Base-by-base conservation (phyloP, 2,113 vertebrate genomes). In the Sarotherodon lohbergeri region DNA sequence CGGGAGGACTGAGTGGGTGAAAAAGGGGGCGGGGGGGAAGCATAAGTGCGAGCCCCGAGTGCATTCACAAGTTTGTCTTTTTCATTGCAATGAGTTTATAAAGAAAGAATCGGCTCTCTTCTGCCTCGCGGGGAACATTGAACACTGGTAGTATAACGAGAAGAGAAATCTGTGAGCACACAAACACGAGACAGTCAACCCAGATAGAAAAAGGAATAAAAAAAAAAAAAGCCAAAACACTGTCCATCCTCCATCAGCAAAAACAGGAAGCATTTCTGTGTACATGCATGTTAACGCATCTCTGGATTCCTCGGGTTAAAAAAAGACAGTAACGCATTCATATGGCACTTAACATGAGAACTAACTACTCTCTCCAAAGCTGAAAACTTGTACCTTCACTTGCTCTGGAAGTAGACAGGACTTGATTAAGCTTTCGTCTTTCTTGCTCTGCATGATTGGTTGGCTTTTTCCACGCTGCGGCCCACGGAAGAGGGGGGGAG, bases 31-130 rank as follows among this genome's bases (percentile, higher is more conserved):
- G 9, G 82, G 80, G 63, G 88, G 27, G 59, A 88, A 86, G 90
- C 83, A 48, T 83, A 93, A 92, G 91, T 94, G 94, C 92, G 89
- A 89, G 91, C 91, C 92, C 92, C 55, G 56, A 93, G 94, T 94
- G 93, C 92, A 93, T 94, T 94, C 59, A 88, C 83, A 88, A 91
- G 73, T 80, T 79, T 46, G 24, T 34, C 22, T 50, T 27, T 27
- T 86, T 56, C 19, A 46, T 48, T 86, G 63, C 46, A 48, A 93
- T 80, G 61, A 86, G 6, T 39, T 55, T n/a, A 29, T 39, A 83
- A 90, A 73, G 86, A 91, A 68, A 66, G 19, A 76, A 19, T 13
- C 13, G 1, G 19, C 82, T 66, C 71, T 83, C 84, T 71, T 54
- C 27, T 19, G 81, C 73, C 71, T 85, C 5, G 4, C 7, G 5